Evolutionary conservation across 2,797 vertebrate species (phyloP).

Genomic region (Anabacerthia variegaticeps): DNA sequence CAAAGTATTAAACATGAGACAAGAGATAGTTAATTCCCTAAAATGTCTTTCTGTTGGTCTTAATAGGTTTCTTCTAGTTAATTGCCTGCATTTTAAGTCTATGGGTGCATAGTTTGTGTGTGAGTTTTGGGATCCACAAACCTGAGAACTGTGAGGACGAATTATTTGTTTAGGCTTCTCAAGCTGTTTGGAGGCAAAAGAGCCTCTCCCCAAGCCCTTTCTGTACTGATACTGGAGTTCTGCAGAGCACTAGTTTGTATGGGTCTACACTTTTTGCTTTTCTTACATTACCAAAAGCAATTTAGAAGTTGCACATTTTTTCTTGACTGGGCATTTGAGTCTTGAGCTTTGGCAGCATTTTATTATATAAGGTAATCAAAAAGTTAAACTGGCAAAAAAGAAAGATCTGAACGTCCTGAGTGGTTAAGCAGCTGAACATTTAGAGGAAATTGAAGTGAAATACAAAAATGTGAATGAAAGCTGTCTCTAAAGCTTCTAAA

Average conservation of each 20-base stretch:
- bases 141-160: neutral
- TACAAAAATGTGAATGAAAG: neutral
- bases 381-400: neutral
- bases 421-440: neutral
- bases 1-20: neutral
- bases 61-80: neutral
- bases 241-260: neutral
- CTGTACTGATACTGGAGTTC: neutral
- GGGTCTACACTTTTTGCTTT: neutral
- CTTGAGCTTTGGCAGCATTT: neutral
- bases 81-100: neutral
- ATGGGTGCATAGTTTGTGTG: fast-evolving
- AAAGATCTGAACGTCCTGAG: neutral
- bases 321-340: neutral
- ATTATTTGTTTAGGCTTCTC: neutral
- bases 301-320: neutral
- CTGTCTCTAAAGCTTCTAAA: neutral
- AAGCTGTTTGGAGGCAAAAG: neutral
- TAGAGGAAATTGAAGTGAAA: neutral
- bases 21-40: neutral
- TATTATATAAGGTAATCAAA: neutral
- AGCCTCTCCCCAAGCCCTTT: neutral
- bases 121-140: neutral
- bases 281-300: neutral
- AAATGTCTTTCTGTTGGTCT: neutral